Evolutionary conservation across 2,797 vertebrate genomes (phyloP).

Genomic region (Enteromius fasciolatus): DNA sequence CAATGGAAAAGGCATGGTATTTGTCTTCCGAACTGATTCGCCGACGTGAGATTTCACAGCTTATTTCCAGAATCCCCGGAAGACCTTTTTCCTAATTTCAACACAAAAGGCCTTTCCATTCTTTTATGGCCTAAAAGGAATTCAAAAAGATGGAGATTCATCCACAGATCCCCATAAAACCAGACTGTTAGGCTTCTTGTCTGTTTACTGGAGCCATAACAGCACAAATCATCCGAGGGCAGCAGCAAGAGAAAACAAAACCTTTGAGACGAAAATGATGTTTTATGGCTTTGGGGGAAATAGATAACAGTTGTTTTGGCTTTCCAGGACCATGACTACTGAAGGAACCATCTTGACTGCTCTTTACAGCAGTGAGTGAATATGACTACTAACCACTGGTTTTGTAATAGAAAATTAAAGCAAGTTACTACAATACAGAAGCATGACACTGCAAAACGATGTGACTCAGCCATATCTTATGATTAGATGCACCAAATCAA

Average conservation of each 20-base stretch:
- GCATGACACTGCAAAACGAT: background rate
- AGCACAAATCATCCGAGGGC: constrained; percentile 61
- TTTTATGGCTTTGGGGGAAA: constrained; percentile 69
- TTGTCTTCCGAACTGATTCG: background rate
- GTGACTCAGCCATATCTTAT: constrained; percentile 25
- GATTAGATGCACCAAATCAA: constrained; percentile 28
- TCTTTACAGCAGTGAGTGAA: background rate
- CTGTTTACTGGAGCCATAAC: constrained; percentile 56
- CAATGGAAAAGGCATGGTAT: background rate
- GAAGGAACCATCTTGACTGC: constrained; percentile 32
- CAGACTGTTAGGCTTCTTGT: constrained; percentile 53
- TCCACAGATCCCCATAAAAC: constrained; percentile 57
- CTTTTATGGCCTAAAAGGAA: constrained; percentile 57
- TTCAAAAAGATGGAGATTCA: constrained; percentile 50
- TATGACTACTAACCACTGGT: background rate
- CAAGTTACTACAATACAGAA: constrained; percentile 18
- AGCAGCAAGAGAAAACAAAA: constrained; percentile 64
- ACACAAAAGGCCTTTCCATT: constrained; percentile 50
- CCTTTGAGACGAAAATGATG: constrained; percentile 69
- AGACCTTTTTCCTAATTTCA: constrained; percentile 42
- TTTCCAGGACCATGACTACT: constrained; percentile 44
- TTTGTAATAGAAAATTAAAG: background rate
- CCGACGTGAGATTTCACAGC: background rate
- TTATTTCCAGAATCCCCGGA: background rate
- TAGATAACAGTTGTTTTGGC: constrained; percentile 65